Evolutionary conservation across 2,113 vertebrate species (phyloP), one percentile per base, ranked within the genome.

Genomic region (Hypomesus transpacificus): DNA sequence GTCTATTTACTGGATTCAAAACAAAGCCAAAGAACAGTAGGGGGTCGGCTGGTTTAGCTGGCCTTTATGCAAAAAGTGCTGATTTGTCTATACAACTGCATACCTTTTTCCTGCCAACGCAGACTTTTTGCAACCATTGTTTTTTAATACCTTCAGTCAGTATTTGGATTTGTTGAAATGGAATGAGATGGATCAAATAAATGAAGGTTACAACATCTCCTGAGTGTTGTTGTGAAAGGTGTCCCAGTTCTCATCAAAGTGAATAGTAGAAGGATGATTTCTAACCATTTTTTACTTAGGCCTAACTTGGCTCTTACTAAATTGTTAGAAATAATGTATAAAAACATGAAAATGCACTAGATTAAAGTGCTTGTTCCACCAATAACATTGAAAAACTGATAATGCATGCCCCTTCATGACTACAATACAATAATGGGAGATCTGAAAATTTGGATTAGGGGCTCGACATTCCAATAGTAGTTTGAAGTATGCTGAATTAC

Each of bases 11-110:
- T 65, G 66, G 68, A 53, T 65, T 68, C 52, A 64, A 70, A 84
- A 89, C 82, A 86, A 85, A 76, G n/a, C 69, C 26, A 20, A 57
- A 13, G 28, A 3, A 68, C 70, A 69, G 46, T 54, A 72, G 39
- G 39, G 51, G 39, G 14, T 71, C 26, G 24, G 70, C 77, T 75
- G 61, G 64, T 78, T 84, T 82, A 83, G 84, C 61, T 21, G 72
- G 69, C 71, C 73, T 89, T 88, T 86, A 77, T 81, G 78, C 75
- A 13, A 79, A 87, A 90, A 90, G 79, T 88, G 90, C 89, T 89
- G 90, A 92, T 77, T 46, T 20, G 80, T 59, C 72, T 78, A 22
- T 58, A 80, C 76, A 57, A 52, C 51, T 81, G 73, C 70, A 70
- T 3, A 70, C 63, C 1, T 28, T 54, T 66, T 73, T 69, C 67